Base-by-base conservation (phyloP, 2,888 invertebrate genomes). In the Rhaphigaster nebulosa region DNA sequence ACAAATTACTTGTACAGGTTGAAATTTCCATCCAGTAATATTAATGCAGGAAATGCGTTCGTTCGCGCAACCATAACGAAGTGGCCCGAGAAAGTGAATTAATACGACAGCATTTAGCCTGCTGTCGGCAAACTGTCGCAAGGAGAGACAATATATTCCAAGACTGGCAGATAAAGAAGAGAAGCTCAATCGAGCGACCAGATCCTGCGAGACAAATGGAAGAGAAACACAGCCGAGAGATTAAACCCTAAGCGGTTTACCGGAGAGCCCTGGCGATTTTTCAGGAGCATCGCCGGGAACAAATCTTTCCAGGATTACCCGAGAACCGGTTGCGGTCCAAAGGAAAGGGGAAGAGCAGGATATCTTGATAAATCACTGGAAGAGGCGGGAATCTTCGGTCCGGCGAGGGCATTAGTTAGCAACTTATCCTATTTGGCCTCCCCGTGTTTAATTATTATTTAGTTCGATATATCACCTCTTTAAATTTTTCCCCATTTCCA, bases 241-340 rank as follows among this genome's bases (percentile, higher is more conserved):
- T 84, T 84, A 84, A 84, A 84, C 84, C 41, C 84, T 84, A 84
- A 84, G 84, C 84, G 84, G 84, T 84, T 84, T 84, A 84, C 45
- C 84, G 45, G 45, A 50, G 84, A 84, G 84, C 84, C 13, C 13
- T 84, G 84, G 84, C 84, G 84, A 84, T 84, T 84, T 84, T 84
- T 84, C 84, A 84, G 84, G 84, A 84, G 84, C 84, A 45, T 45
- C 84, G 84, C 45, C 45, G 84, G 80, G n/a, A 84, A 84, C 84
- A 84, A 84, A 84, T 84, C 84, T 50, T 84, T 41, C 15, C 45
- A 84, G 84, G 84, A 84, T 84, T 84, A 84, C 26, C 84, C 45
- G n/a, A n/a, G 84, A 84, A 84, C 84, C 84, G 84, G 84, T 84
- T 84, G 84, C 84, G 84, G 45, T 10, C 13, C 45, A n/a, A 15